Evolutionary conservation across 2,888 invertebrate species (phyloP), one percentile per base, ranked within the genome.

Genomic region (Dromius quadrimaculatus): DNA sequence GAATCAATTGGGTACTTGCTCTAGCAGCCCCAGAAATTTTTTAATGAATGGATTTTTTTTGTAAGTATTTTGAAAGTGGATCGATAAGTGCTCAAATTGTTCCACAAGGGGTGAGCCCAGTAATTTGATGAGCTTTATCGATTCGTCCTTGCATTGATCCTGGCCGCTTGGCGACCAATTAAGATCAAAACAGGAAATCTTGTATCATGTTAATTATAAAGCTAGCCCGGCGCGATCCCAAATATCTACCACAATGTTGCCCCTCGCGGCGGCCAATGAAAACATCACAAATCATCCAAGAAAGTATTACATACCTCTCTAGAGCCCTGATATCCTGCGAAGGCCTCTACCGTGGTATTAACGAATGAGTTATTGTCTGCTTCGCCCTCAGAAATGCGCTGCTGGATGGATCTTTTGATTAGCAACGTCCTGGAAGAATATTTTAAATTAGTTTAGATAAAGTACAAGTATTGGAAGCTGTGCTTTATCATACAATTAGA

Each of bases 201-300:
- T 50, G 65, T 65, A 65, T 50, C 65, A 66, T 22, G 66, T 66
- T 66, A 66, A 66, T 66, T 66, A 66, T 54, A 66, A 66, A 66
- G 54, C 38, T 38, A 19, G 11, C n/a, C n/a, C 34, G 47, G 36
- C 47, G 50, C 22, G 34, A 20, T 19, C 61, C 61, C 38, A 61
- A 61, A 61, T 61, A 50, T 50, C 41, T 13, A 15, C 36, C 36
- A 36, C 50, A 23, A 28, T 54, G 50, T 15, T 54, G 50, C 50
- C 50, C 50, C 50, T 54, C 13, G 50, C 50, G 50, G 59, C 59
- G 36, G 15, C 38, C 66, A 66, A 66, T 66, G 54, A 66, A 66
- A 66, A 66, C 66, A 57, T 41, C 34, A 66, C 66, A 66, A 66
- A 66, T 66, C 66, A 66, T 66, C 23, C 32, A 23, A 22, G 65